Evolutionary conservation across 2,797 vertebrate species (phyloP), one percentile per base, ranked within the genome.

Genomic region (Ctenopoma kingsleyae): DNA sequence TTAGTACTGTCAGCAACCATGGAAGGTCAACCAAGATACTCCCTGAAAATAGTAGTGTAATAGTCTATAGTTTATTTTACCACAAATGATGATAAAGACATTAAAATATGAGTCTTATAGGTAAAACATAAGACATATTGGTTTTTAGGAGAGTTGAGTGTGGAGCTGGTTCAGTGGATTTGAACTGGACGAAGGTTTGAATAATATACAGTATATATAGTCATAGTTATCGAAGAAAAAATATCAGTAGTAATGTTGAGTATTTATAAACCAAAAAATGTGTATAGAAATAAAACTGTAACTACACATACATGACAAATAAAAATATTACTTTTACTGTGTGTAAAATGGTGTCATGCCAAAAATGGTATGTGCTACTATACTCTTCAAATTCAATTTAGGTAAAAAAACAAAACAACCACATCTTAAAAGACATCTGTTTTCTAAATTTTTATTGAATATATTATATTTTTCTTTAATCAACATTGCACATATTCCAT

Each of bases 401-500:
- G 17, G 6, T 27, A 25, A 16, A 40, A 16, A 16, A 20, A 8
- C 12, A n/a, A n/a, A n/a, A n/a, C n/a, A n/a, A n/a, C n/a, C n/a
- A 48, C 61, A 46, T n/a, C 46, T 49, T n/a, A 30, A 27, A 67
- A 25, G 19, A 32, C 8, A 44, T 69, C 1, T 74, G 64, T 89
- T 94, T 91, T 93, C 87, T 83, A 84, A 80, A 83, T 94, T 94
- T 94, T 93, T 93, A 93, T 94, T 94, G 82, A 91, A 95, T 94
- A 94, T 94, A 94, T 94, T 94, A 93, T 93, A 86, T 92, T 92
- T 93, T 94, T 94, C 93, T 94, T 91, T 92, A 91, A 82, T 95
- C 91, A 93, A 94, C 93, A 94, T 94, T 95, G 94, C 94, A 95
- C 94, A 93, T 94, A 92, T 92, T 94, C 92, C 92, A 93, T 94